Conservation (phyloP, 2,888 invertebrate genomes). For the Cotesia congregata region DNA sequence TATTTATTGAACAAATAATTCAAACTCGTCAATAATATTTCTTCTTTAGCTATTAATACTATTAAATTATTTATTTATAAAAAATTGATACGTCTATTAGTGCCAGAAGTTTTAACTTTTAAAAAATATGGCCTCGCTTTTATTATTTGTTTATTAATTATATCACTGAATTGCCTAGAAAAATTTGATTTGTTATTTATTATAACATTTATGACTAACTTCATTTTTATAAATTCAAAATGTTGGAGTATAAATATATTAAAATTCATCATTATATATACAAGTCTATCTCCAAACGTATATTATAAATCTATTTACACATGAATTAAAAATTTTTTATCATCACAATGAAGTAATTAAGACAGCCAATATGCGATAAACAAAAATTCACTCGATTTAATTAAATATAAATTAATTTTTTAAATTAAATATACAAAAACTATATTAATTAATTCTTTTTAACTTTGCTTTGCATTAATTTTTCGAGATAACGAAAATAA, state of each 20-base stretch:
- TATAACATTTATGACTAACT: background rate
- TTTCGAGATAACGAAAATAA: background rate
- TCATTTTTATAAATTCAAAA: background rate
- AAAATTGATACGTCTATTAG: constrained; percentile 1
- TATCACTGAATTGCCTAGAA: background rate
- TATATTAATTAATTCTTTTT: constrained; percentile 4
- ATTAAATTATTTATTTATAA: constrained; percentile 30
- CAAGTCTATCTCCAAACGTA: background rate
- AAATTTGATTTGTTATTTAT: background rate
- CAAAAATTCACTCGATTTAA: background rate
- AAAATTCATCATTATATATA: background rate
- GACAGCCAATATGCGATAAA: constrained; percentile 19
- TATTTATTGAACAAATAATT: background rate
- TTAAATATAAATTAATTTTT: background rate
- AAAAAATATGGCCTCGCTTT: background rate
- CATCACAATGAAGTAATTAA: background rate
- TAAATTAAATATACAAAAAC: background rate
- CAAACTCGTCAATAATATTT: constrained; percentile 16
- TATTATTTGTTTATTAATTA: background rate
- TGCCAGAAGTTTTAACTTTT: background rate
- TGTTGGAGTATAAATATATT: background rate
- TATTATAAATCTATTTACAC: background rate
- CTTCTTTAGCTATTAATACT: constrained; percentile 20
- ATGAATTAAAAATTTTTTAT: background rate
- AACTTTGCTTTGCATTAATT: background rate